These are phyloP conservation scores for Probosciger aterrimus DNA, from an alignment of 2,113 vertebrate genomes.

Conservation along the genomic window DNA sequence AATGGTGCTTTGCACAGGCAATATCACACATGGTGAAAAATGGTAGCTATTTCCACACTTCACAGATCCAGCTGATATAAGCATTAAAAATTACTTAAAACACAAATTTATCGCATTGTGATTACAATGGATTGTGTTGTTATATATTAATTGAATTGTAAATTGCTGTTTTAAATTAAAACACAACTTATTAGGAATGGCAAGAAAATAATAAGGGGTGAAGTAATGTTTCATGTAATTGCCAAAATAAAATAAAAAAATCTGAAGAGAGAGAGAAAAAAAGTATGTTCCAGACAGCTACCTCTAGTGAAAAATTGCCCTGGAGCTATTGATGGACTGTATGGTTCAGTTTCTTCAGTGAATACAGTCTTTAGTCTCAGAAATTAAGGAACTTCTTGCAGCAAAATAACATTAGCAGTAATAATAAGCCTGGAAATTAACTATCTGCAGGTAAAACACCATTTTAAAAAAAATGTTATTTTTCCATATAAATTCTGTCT, in stretches of 20 bases:
- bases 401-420: neutral
- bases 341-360: neutral
- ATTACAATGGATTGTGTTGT: conserved; percentile 73
- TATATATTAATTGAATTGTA: conserved; percentile 74
- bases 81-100: conserved; percentile 81
- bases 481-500: neutral
- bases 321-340: neutral
- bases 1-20: conserved; percentile 51
- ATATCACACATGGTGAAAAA: conserved; percentile 72
- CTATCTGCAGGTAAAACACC: neutral
- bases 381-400: neutral
- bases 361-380: neutral
- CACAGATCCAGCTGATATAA: conserved; percentile 73
- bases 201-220: conserved; percentile 57
- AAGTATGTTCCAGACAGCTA: neutral
- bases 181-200: conserved; percentile 64
- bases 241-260: conserved; percentile 64
- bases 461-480: neutral
- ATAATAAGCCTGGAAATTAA: neutral
- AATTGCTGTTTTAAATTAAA: conserved; percentile 79
- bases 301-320: neutral
- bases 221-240: conserved; percentile 65
- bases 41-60: conserved; percentile 77
- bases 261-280: neutral
- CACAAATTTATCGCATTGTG: conserved; percentile 70